phyloP scores from a whole-genome alignment of 1,140 invertebrate genomes.

The Adelges cooleyi region DNA sequence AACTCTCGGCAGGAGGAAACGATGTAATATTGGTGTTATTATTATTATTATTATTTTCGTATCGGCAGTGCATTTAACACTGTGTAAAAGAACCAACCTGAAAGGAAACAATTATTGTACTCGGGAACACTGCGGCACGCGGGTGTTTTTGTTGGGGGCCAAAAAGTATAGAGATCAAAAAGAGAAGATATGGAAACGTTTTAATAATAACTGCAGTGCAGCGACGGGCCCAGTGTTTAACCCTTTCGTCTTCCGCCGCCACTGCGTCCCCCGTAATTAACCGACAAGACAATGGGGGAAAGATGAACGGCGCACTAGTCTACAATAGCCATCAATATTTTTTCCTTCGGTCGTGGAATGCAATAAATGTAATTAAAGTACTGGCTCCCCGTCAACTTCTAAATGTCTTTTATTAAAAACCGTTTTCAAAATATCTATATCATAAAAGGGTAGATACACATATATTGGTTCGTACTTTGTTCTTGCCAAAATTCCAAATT shows the following conservation, averaged over 20 bases:
- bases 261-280: slow-evolving; percentile 27
- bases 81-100: too few species aligned
- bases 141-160: background rate
- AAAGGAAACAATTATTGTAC: slow-evolving; percentile 15
- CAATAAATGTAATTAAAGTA: slow-evolving; percentile 25
- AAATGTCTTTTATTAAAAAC: too few species aligned
- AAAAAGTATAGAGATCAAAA: slow-evolving; percentile 26
- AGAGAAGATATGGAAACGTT: slow-evolving; percentile 23
- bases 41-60: slow-evolving; percentile 19
- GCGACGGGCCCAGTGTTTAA: slow-evolving; percentile 4
- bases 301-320: slow-evolving; percentile 1
- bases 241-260: slow-evolving; percentile 22
- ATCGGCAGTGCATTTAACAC: background rate
- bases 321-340: slow-evolving; percentile 5
- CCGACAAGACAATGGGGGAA: slow-evolving; percentile 15
- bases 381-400: background rate
- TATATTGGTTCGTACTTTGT: too few species aligned
- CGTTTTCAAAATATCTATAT: too few species aligned
- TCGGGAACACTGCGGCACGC: background rate
- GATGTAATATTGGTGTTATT: background rate
- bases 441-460: too few species aligned
- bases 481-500: too few species aligned
- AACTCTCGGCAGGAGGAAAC: background rate
- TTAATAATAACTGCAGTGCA: slow-evolving; percentile 28
- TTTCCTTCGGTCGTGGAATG: slow-evolving; percentile 17